Base-by-base conservation (phyloP, 2,113 vertebrate genomes). In the Podarcis cretensis region DNA sequence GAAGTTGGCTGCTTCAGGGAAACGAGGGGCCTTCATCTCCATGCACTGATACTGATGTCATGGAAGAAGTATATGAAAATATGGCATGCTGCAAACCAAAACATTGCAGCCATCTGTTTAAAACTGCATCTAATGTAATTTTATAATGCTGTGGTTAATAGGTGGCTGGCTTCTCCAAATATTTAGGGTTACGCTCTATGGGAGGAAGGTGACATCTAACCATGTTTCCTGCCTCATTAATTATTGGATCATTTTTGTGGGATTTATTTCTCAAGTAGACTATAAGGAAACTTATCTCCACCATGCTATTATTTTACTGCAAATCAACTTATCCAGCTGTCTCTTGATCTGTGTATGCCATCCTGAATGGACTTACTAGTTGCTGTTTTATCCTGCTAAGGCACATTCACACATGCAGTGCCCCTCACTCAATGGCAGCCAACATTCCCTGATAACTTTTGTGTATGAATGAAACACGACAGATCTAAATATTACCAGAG, bases 31-130 rank as follows among this genome's bases (percentile, higher is more conserved):
- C 12, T 21, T 92, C 84, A 78, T 84, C 25, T 84, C 20, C 71
- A 32, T 84, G 6, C 48, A 59, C 81, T 93, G n/a, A 21, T n/a
- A 78, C 73, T 89, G 78, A 71, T 85, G 89, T 65, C 74, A 90
- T 18, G 40, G 81, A 85, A 80, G 71, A 92, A 94, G 84, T 40
- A 32, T 25, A 73, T 66, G 57, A 40, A 87, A 30, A 84, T 87
- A 66, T 6, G 20, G 43, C 87, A 1, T 5, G 37, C 78, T 77
- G 40, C 25, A 85, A 92, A 90, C 86, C 94, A 87, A 91, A 87
- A 73, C 2, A 2, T 84, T 91, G 86, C 82, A 80, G 86, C 89
- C 90, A 86, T 94, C 90, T 95, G 91, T 83, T 90, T 77, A 80
- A 30, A 93, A 81, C 89, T 63, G 18, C 73, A 91, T 94, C 90